Conservation (phyloP, 2,113 vertebrate species). For the Colius striatus region DNA sequence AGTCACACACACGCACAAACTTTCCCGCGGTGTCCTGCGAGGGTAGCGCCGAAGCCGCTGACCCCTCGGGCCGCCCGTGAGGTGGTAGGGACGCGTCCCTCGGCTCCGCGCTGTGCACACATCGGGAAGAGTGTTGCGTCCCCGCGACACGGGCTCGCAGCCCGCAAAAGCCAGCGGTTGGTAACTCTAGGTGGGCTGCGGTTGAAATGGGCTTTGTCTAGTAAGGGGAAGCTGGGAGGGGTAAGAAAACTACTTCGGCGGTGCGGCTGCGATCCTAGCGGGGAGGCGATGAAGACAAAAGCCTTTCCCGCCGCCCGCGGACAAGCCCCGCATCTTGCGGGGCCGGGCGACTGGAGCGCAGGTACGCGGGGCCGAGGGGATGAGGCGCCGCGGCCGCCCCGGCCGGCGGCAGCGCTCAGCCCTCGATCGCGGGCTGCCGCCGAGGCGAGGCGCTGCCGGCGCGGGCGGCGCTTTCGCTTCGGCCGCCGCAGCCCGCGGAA, state of each 20-base stretch:
- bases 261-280: neutral
- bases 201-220: neutral
- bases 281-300: neutral
- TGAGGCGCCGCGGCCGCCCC: neutral
- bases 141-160: neutral
- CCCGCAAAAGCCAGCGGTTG: neutral
- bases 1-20: neutral
- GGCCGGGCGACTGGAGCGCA: neutral
- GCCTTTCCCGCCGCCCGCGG: neutral
- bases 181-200: neutral
- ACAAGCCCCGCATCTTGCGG: neutral
- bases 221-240: neutral
- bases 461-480: slow-evolving; percentile 1
- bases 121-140: neutral
- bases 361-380: neutral
- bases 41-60: neutral
- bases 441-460: neutral
- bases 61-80: neutral
- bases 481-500: neutral
- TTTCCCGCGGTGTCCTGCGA: neutral
- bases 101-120: neutral
- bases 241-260: neutral
- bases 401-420: neutral
- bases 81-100: neutral
- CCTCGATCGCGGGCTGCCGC: neutral